Evolutionary conservation across 2,797 vertebrate genomes (phyloP).

Genomic region (Aphelocoma californica): DNA sequence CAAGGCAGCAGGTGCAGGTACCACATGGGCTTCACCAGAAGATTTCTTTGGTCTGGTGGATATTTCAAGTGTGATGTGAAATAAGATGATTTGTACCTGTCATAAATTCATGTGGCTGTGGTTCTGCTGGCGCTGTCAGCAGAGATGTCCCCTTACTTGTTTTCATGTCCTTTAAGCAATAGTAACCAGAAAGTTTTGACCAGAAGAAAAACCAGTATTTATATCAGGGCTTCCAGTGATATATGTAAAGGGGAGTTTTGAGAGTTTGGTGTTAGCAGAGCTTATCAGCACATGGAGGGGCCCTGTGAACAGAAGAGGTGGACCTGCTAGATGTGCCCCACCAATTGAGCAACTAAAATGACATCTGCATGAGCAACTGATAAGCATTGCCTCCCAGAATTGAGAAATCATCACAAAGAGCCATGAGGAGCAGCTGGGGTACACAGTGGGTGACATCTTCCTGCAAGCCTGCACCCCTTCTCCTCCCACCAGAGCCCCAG

Average conservation of each 20-base stretch:
- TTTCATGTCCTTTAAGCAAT: background rate
- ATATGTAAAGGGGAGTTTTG: background rate
- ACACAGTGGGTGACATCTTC: accelerated
- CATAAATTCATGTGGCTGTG: background rate
- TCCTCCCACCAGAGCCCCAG: background rate
- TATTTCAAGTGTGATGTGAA: background rate
- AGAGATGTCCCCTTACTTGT: background rate
- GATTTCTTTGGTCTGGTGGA: background rate
- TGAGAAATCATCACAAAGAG: background rate
- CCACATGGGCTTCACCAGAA: background rate
- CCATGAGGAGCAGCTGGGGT: background rate
- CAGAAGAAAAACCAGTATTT: background rate
- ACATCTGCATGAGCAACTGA: background rate
- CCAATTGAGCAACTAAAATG: background rate
- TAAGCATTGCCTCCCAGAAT: background rate
- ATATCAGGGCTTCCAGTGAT: background rate
- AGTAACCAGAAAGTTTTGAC: background rate
- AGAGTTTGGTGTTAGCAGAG: background rate
- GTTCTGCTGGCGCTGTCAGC: background rate
- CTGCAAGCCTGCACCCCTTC: background rate
- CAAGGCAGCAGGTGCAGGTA: background rate
- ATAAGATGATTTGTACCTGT: background rate
- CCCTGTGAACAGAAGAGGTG: background rate
- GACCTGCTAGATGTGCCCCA: background rate
- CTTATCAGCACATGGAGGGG: background rate